These are phyloP conservation scores for Sebastiscus tertius DNA, from an alignment of 2,797 vertebrate species.

Conservation along the genomic window DNA sequence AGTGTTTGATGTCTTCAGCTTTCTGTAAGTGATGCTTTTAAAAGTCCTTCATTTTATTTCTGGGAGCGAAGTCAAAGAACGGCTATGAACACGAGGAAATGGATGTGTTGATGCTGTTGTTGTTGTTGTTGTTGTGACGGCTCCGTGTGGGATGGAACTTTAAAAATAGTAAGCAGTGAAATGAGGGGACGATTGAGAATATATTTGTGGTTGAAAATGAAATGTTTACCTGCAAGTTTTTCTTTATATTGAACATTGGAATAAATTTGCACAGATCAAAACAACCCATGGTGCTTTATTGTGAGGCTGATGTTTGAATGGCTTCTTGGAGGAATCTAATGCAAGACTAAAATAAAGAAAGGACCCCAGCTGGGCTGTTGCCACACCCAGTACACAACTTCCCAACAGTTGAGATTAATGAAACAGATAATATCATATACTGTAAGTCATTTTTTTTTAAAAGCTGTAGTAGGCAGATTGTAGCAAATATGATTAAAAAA, in stretches of 20 bases:
- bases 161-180: not conserved
- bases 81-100: not conserved
- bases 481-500: too few relatives aligned
- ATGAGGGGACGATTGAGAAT: not conserved
- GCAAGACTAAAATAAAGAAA: not conserved
- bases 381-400: not conserved
- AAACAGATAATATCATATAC: not conserved
- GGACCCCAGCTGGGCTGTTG: not conserved
- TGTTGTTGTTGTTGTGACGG: not conserved
- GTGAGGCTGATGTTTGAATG: not conserved
- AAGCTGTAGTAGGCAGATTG: too few relatives aligned
- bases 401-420: not conserved
- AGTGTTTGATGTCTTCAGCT: conserved; percentile 32
- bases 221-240: not conserved
- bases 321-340: not conserved
- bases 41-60: conserved; percentile 21
- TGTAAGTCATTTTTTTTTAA: not conserved
- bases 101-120: not conserved
- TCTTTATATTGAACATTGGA: not conserved
- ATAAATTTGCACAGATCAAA: not conserved
- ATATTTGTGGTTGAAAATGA: not conserved
- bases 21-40: conserved; percentile 15
- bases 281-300: not conserved
- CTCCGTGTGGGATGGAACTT: not conserved
- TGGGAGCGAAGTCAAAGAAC: not conserved